Evolutionary conservation across 2,797 vertebrate genomes (phyloP).

Genomic region (Limosa lapponica): DNA sequence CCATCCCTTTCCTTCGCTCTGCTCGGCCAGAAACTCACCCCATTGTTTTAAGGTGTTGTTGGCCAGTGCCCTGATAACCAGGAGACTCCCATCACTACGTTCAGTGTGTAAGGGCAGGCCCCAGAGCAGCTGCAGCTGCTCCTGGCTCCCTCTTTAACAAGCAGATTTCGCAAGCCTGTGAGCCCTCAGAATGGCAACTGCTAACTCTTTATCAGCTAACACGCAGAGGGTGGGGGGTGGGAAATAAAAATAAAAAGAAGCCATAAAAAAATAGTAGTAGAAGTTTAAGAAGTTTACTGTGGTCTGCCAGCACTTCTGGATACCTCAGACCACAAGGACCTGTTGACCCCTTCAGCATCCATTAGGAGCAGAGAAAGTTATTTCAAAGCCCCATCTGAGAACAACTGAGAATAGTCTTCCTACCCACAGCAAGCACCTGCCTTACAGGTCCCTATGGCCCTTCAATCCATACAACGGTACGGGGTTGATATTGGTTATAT

Average conservation of each 20-base stretch:
- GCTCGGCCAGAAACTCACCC: background rate
- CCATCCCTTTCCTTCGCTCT: background rate
- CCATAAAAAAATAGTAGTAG: background rate
- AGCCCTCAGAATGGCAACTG: accelerated
- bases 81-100: accelerated
- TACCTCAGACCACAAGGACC: background rate
- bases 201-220: background rate
- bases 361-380: background rate
- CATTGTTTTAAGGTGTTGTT: background rate
- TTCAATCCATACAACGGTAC: background rate
- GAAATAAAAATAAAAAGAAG: too few species aligned
- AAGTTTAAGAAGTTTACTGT: background rate
- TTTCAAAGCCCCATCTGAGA: background rate
- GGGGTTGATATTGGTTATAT: too few species aligned
- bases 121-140: background rate
- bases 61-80: accelerated
- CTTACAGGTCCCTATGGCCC: background rate
- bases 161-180: background rate
- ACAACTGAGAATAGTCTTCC: background rate
- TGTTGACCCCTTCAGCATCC: background rate
- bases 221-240: too few species aligned
- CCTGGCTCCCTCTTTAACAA: background rate
- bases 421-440: background rate
- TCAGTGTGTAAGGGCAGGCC: accelerated
- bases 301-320: background rate